Evolutionary conservation across 2,113 vertebrate genomes (phyloP), one percentile per base, ranked within the genome.

Genomic region (Erpornis zantholeuca): DNA sequence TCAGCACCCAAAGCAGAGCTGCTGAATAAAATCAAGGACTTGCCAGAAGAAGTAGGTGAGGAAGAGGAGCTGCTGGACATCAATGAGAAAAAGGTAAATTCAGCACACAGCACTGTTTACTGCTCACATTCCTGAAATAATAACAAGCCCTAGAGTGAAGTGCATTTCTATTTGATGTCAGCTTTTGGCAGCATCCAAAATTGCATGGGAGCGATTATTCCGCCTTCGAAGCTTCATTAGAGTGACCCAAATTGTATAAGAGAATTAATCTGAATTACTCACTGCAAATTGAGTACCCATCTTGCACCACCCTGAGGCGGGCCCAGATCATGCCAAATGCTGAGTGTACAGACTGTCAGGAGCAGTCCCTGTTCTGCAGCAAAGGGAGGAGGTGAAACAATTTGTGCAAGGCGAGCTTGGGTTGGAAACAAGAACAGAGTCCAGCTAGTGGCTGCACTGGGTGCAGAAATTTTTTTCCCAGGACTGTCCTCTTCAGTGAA

Each of bases 81-180:
- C 65, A 98, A 98, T 12, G 98, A 98, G 77, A 99, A 98, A 77
- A 99, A 99, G 99, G 99, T 99, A 97, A 95, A 44, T 73, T 57
- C 38, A 63, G 42, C 28, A 45, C 60, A 49, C 16, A 14, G 33
- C 40, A 38, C 57, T 49, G 21, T 33, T 86, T 75, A 15, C 27
- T 59, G 36, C 14, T 71, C 66, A 44, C 68, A 29, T 75, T 73
- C 33, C 35, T 73, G 60, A 63, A 75, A 49, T 60, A 64, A 36
- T 70, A 69, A 29, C 36, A 52, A 63, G 57, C 50, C 56, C 28
- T 44, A 6, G 40, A 66, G 71, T 60, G 10, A 68, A 82, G 66
- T 24, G 45, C 15, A 21, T 71, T 60, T 92, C 49, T 49, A 2
- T 65, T 54, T 61, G 47, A 52, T 60, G 45, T 35, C 78, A 88